Evolutionary conservation across 1,140 invertebrate genomes (phyloP), one percentile per base, ranked within the genome.

Genomic region (Pemphigus obesinymphae): DNA sequence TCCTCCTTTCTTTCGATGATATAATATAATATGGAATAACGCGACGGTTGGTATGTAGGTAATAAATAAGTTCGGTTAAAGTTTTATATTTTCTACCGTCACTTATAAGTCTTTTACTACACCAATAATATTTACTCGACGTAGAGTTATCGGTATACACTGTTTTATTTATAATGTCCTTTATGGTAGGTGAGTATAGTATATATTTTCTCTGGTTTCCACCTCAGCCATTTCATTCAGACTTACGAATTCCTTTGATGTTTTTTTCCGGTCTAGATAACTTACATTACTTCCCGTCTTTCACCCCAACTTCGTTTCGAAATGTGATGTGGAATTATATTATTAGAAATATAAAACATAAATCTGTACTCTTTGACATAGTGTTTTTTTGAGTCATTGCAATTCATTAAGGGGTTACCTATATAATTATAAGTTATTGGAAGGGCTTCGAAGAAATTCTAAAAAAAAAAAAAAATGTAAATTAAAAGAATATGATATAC

Each of bases 151-250:
- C 76, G 34, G 50, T 29, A 29, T 17, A 31, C 15, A 3, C n/a
- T 29, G 76, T 80, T 80, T 80, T 61, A 80, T 80, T 80, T 63
- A 80, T 80, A 63, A 80, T 55, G 55, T 43, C 37, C 23, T 29
- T 31, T 17, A 45, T n/a, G 40, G 70, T 43, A n/a, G 17, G 20
- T 26, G 43, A 15, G 45, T 29, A 45, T 43, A n/a, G 23, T 29
- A 8, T 50, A 50, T 34, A 31, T 50, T 45, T 72, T 48, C 43
- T 45, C 17, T 10, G n/a, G 26, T 73, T 73, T 50, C 70, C 11
- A 11, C 8, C 10, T 7, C 45, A 50, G 15, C 29, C 31, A 5
- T 29, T 45, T 31, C 43, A 26, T 73, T 48, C 43, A 17, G 43
- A 34, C 29, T 3, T 26, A 26, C 29, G 29, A 20, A 50, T 48